phyloP scores from a whole-genome alignment of 2,888 invertebrate species.

The Tenthredo notha region DNA sequence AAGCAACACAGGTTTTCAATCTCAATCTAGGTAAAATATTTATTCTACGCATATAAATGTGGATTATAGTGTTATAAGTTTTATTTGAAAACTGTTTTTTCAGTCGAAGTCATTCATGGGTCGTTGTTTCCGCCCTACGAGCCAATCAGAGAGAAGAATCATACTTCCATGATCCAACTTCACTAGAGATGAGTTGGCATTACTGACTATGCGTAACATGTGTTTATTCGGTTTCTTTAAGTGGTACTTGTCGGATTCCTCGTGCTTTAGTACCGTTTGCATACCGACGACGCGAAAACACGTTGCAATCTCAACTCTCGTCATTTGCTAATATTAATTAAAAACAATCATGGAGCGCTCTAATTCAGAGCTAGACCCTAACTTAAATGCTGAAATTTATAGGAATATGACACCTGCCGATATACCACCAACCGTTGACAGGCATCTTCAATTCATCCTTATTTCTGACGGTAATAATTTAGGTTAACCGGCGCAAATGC shows the following conservation, averaged over 20 bases:
- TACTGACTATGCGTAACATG: neutral
- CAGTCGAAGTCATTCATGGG: neutral
- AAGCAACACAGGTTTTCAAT: neutral
- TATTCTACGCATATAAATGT: neutral
- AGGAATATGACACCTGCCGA: slow-evolving; percentile 70
- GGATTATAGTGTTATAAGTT: neutral
- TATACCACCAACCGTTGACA: slow-evolving; percentile 67
- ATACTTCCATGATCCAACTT: neutral
- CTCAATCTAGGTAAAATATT: neutral
- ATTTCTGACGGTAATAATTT: slow-evolving; percentile 71
- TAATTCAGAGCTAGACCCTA: slow-evolving; percentile 65
- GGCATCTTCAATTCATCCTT: slow-evolving; percentile 73
- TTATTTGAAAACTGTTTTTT: neutral
- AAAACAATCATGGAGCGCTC: neutral
- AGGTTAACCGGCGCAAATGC: slow-evolving; percentile 55
- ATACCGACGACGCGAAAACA: neutral
- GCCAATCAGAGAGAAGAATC: neutral
- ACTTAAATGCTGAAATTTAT: slow-evolving; percentile 74
- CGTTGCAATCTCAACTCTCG: neutral
- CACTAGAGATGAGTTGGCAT: neutral
- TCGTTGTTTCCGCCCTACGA: slow-evolving; percentile 16
- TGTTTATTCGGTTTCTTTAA: neutral
- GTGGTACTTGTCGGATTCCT: neutral
- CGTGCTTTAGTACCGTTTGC: too few relatives aligned
- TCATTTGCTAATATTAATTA: neutral